Conservation (phyloP, 2,888 invertebrate species). For the Masnerella sp. region DNA sequence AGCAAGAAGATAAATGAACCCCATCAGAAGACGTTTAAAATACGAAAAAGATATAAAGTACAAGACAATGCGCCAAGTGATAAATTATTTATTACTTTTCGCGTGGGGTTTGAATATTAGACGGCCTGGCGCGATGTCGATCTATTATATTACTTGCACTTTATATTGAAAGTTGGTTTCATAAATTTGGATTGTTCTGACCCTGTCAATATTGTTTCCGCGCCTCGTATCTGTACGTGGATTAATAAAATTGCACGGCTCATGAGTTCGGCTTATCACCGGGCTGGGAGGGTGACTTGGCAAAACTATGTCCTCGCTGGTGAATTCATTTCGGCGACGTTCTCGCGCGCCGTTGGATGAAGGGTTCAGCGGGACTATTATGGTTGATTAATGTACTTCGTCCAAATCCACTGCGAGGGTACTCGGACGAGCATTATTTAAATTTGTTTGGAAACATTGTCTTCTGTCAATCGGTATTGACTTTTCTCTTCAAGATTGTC, state of each 20-base stretch:
- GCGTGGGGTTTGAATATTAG: conserved; percentile 43
- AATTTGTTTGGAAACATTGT: conserved; percentile 44
- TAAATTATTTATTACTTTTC: conserved; percentile 51
- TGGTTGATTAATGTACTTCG: conserved; percentile 72
- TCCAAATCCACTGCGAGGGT: conserved; percentile 62
- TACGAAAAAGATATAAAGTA: neutral
- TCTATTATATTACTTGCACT: conserved; percentile 57
- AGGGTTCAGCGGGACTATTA: conserved; percentile 71
- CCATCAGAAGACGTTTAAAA: neutral
- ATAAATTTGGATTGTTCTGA: conserved; percentile 57
- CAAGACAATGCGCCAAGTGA: conserved; percentile 39
- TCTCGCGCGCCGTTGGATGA: conserved; percentile 60
- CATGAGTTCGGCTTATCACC: conserved; percentile 64
- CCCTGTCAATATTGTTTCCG: conserved; percentile 61
- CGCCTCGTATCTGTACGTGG: conserved; percentile 51
- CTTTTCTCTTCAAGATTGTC: neutral
- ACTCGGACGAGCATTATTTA: conserved; percentile 64
- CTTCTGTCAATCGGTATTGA: no score
- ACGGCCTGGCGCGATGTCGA: conserved; percentile 31
- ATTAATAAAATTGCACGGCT: conserved; percentile 67
- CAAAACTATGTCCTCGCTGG: conserved; percentile 63
- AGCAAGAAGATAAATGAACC: neutral
- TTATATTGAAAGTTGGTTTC: conserved; percentile 54
- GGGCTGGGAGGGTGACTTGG: conserved; percentile 63
- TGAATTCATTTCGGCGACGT: conserved; percentile 66